A percentile compares a stretch with the other conserved stretches of the same genome.
Conservation (phyloP, 1,140 invertebrate genomes). For the Caenorhabditis remanei region DNA sequence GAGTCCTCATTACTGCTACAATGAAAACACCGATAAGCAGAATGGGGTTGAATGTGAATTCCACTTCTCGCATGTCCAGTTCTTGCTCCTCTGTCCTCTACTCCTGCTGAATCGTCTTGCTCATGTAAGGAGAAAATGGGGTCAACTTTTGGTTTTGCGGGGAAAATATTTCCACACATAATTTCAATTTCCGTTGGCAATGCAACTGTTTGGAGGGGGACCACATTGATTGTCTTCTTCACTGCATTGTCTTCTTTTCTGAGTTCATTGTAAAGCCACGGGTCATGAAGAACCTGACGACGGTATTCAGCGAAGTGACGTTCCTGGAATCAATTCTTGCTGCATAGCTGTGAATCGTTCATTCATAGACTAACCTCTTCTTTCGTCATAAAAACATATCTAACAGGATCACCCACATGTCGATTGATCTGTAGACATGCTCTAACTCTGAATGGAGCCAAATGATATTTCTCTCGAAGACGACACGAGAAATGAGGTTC, state of each 20-base stretch:
- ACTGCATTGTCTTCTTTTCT: constrained; percentile 27
- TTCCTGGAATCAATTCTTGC: constrained; percentile 8
- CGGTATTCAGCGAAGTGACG: constrained; percentile 47
- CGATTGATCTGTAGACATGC: constrained; percentile 55
- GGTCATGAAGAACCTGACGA: constrained; percentile 45
- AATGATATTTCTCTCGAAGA: constrained; percentile 41
- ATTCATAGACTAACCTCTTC: constrained; percentile 6
- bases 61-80: constrained; percentile 58
- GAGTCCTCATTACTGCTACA: constrained; percentile 40
- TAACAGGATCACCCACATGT: constrained; percentile 59
- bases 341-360: neutral
- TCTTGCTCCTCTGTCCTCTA: constrained; percentile 55
- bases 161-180: constrained; percentile 61
- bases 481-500: constrained; percentile 58
- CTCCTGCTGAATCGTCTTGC: constrained; percentile 20
- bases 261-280: constrained; percentile 31
- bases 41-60: constrained; percentile 49
- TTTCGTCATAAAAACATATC: constrained; percentile 58
- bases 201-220: constrained; percentile 42
- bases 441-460: constrained; percentile 39
- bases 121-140: constrained; percentile 29
- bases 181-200: constrained; percentile 58
- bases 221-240: constrained; percentile 40
- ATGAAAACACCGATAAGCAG: constrained; percentile 58
- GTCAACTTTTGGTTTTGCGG: constrained; percentile 36